These are phyloP conservation scores for Drosophila arawakana DNA, from an alignment of 1,140 invertebrate species.

Conservation along the genomic window DNA sequence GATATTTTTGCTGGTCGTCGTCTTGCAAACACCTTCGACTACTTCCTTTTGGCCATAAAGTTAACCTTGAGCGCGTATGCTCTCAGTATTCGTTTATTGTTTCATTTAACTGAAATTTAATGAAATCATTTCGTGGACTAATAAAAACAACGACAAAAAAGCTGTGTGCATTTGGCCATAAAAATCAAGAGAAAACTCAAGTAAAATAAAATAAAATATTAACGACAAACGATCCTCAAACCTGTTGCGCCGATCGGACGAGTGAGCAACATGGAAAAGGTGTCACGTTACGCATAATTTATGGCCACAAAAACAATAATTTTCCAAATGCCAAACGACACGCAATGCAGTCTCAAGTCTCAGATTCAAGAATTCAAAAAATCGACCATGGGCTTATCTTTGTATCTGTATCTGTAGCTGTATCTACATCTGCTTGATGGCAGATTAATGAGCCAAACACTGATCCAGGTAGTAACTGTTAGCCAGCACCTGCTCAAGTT, in stretches of 20 bases:
- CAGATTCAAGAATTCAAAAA: constrained; percentile 10
- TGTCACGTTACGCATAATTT: constrained; percentile 84
- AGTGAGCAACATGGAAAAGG: constrained; percentile 70
- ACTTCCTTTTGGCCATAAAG: constrained; percentile 48
- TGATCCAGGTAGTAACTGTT: constrained; percentile 23
- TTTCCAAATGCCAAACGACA: constrained; percentile 54
- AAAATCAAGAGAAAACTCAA: constrained; percentile 16
- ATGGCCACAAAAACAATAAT: constrained; percentile 72
- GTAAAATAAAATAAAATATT: constrained; percentile 65
- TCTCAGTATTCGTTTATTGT: constrained; percentile 44
- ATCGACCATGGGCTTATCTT: constrained; percentile 24
- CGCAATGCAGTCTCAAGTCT: constrained; percentile 21
- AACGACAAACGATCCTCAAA: constrained; percentile 58
- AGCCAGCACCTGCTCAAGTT: neutral
- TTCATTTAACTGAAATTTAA: constrained; percentile 69
- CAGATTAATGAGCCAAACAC: constrained; percentile 50
- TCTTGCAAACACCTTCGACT: constrained; percentile 54
- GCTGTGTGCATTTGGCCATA: constrained; percentile 30
- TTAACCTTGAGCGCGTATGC: constrained; percentile 74
- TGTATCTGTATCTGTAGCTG: constrained; percentile 9
- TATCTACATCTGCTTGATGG: constrained; percentile 49
- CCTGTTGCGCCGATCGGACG: constrained; percentile 45
- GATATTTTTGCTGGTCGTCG: constrained; percentile 61
- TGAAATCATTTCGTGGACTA: constrained; percentile 71
- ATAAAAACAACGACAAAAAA: constrained; percentile 39